phyloP scores from a whole-genome alignment of 2,888 invertebrate genomes.

The Boloria selene region DNA sequence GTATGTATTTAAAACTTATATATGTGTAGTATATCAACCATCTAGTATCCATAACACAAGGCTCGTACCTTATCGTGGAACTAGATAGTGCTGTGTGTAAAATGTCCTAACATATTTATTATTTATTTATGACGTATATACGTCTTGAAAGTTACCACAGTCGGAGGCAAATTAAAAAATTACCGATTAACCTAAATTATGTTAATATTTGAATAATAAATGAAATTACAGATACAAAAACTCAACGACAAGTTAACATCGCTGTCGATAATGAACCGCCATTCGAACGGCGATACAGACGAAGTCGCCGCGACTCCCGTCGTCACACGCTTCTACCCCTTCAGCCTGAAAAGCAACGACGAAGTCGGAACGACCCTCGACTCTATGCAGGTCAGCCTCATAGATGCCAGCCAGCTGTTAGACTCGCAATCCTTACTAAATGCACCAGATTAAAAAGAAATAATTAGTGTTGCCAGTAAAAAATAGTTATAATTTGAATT shows the following conservation, averaged over 20 bases:
- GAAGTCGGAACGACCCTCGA: conserved; percentile 49
- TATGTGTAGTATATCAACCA: no score
- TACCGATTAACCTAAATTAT: background rate
- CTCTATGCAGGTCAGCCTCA: conserved; percentile 82
- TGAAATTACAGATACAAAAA: conserved; percentile 61
- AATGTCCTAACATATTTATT: no score
- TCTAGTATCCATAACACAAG: no score
- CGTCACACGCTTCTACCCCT: conserved; percentile 71
- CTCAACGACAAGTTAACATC: conserved; percentile 64
- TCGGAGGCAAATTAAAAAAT: no score
- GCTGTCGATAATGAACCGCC: conserved; percentile 61
- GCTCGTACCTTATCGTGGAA: no score
- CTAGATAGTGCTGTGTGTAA: no score
- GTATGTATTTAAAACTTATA: no score
- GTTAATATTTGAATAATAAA: background rate
- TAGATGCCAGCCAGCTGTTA: conserved; percentile 83
- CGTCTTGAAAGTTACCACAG: no score
- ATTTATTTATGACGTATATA: no score
- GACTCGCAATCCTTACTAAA: conserved; percentile 88
- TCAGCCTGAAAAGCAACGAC: conserved; percentile 56
- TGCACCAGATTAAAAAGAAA: conserved; percentile 76
- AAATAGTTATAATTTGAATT: background rate
- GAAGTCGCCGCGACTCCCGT: conserved; percentile 37
- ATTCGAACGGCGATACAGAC: conserved; percentile 50
- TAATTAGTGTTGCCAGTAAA: background rate